Conservation (phyloP, 2,888 invertebrate species). For the Lasioglossum malachurum region DNA sequence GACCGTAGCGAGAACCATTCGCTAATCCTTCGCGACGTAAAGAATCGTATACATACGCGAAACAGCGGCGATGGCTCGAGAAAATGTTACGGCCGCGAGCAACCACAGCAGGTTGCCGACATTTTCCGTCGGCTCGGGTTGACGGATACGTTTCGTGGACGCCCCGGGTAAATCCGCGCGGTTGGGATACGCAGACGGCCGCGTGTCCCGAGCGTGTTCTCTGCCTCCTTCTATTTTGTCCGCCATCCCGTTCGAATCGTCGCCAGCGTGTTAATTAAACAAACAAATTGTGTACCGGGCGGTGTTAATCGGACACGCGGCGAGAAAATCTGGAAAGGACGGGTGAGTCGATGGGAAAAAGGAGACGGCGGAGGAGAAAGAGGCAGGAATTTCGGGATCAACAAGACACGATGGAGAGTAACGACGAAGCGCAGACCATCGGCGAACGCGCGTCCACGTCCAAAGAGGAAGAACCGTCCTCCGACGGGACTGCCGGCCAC, state of each 20-base stretch:
- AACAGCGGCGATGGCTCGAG: slow-evolving; percentile 40
- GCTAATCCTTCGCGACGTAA: slow-evolving; percentile 9
- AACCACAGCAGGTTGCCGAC: slow-evolving; percentile 26
- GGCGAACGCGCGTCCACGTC: slow-evolving; percentile 63
- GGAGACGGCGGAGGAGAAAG: slow-evolving; percentile 59
- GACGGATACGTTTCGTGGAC: background rate
- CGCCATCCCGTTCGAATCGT: slow-evolving; percentile 45
- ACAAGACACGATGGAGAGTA: slow-evolving; percentile 58
- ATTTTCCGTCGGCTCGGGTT: slow-evolving; percentile 45
- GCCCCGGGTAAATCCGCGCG: background rate
- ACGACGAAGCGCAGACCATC: slow-evolving; percentile 45
- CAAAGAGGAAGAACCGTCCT: slow-evolving; percentile 52
- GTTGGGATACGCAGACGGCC: slow-evolving; percentile 5
- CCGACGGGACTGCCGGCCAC: slow-evolving; percentile 57
- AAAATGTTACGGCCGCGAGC: slow-evolving; percentile 4
- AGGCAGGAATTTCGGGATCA: slow-evolving; percentile 52
- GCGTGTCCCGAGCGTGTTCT: slow-evolving; percentile 44
- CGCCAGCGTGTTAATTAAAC: slow-evolving; percentile 60
- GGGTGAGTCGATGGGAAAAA: slow-evolving; percentile 62
- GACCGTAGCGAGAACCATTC: slow-evolving; percentile 1
- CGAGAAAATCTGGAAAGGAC: slow-evolving; percentile 64
- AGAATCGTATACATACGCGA: slow-evolving; percentile 13
- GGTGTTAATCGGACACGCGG: slow-evolving; percentile 53
- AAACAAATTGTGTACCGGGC: slow-evolving; percentile 55
- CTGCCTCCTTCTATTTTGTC: background rate